Percentiles rank a stretch among this genome's conserved stretches.
These are phyloP conservation scores for Astreopora myriophthalma DNA, from an alignment of 64 coral and sea anemone genomes.

Conservation along the genomic window DNA sequence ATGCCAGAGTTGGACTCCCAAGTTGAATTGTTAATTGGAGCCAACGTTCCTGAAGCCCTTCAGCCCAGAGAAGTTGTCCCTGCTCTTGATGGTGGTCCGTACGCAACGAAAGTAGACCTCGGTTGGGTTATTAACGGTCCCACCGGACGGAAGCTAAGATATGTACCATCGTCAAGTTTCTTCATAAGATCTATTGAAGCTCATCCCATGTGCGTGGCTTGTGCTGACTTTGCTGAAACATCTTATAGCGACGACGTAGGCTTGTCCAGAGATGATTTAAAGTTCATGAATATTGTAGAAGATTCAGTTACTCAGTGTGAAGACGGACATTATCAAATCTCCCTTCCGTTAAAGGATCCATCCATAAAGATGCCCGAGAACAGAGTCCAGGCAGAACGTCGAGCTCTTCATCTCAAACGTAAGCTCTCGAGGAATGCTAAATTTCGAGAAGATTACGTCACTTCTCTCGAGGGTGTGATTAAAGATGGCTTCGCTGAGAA, in stretches of 20 bases:
- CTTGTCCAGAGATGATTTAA: not conserved
- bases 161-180: not conserved
- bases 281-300: too few relatives aligned
- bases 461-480: not conserved
- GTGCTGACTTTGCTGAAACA: not conserved
- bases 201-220: too few relatives aligned
- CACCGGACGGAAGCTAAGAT: not conserved
- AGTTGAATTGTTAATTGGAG: too few relatives aligned
- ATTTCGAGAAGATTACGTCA: not conserved
- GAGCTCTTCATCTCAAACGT: not conserved
- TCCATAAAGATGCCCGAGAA: not conserved
- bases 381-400: not conserved
- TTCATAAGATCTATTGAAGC: not conserved
- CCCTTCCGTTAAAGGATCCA: not conserved
- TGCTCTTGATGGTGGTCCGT: constrained; percentile 8
- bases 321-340: constrained; percentile 17
- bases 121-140: constrained; percentile 34
- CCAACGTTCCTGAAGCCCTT: too few relatives aligned
- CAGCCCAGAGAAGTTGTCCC: not conserved
- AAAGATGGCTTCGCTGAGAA: not conserved
- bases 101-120: constrained; percentile 1
- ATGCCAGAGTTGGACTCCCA: too few relatives aligned
- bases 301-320: not conserved
- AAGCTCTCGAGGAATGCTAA: not conserved
- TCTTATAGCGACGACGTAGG: not conserved